Base-by-base conservation (phyloP, 2,797 vertebrate species). In the Cyprinodon diabolis region DNA sequence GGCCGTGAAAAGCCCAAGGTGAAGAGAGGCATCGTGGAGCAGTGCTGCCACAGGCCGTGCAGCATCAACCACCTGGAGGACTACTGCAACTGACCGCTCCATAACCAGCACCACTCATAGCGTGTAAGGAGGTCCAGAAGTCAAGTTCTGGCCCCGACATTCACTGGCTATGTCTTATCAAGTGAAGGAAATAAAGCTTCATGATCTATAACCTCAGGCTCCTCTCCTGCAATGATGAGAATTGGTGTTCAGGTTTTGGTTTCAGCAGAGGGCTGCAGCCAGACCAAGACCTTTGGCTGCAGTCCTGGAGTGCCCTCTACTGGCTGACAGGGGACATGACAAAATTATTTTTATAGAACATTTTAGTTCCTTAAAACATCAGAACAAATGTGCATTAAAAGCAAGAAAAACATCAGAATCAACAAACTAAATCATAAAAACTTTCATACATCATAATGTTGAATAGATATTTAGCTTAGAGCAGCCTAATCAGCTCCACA, bases 11-110 rank as follows among this genome's bases (percentile, higher is more conserved):
- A 92, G 45, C 85, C 92, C 81, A 94, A 90, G 77, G 94, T 94
- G 91, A 97, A 97, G 90, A 82, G 96, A 7, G 96, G 96, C 75
- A 97, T 98, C 0, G 97, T 98, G 77, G 96, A 98, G 67, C 96
- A 96, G 82, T 97, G 96, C 87, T 97, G 97, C 80, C 93, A 96
- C 63, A 94, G 92, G 77, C 92, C 96, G 0, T 97, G 96, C 89
- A 95, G 96, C 56, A 87, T 97, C 68, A 93, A 95, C 90, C 94
- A 98, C 78, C 94, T 98, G 86, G 95, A 97, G 88, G 95, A 94
- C 79, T 97, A 98, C 93, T 98, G 96, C 83, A 94, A 97, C 86
- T 93, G 90, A 93, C 79, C 94, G 91, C 83, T 84, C 73, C 69
- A 65, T 76, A 23, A 57, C 71, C 9, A 68, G 52, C 69, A 72